Base-by-base conservation (phyloP, 1,140 invertebrate genomes). In the Bombus cullumanus region DNA sequence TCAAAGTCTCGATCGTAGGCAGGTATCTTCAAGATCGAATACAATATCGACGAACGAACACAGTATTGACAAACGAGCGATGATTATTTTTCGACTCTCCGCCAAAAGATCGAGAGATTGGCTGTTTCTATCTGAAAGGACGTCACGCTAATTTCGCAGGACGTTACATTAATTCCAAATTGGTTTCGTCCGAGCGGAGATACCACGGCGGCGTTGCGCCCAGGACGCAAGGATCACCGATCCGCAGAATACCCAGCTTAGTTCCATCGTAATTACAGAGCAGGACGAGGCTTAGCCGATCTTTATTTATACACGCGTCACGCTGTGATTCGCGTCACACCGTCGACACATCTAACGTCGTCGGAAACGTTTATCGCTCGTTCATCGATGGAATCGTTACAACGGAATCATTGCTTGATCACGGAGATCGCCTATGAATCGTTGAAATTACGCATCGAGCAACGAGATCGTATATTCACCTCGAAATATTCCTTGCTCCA, bases 121-220 rank as follows among this genome's bases (percentile, higher is more conserved):
- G 15, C 37, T 78, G 80, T 85, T 88, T 89, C 88, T 86, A 85
- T 88, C 76, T 79, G 75, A 76, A 53, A 77, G 86, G 71, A 90
- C 88, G 71, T 88, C 73, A 92, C 91, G 91, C 92, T 93, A 93
- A 93, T 94, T 93, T 92, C 91, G 85, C 90, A 92, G 91, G 91
- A 91, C 93, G 92, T 94, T 93, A 93, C 93, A 94, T 94, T 95
- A 95, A 95, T 95, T 95, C 94, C 94, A 95, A 95, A 95, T 95
- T 95, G 94, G 93, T 95, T 95, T 95, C 92, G 93, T 92, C 83
- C 88, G 77, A 84, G 90, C 85, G 89, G 84, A 91, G 86, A 88
- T 87, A 39, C 78, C 75, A 71, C 41, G 37, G 62, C 86, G 85
- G 86, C 81, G 85, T 79, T 25, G 80, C 89, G 87, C 78, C 86